A percentile compares a stretch with the other conserved stretches of the same genome.
Evolutionary conservation across 2,888 invertebrate species (phyloP).

Genomic region (Oithona nana): DNA sequence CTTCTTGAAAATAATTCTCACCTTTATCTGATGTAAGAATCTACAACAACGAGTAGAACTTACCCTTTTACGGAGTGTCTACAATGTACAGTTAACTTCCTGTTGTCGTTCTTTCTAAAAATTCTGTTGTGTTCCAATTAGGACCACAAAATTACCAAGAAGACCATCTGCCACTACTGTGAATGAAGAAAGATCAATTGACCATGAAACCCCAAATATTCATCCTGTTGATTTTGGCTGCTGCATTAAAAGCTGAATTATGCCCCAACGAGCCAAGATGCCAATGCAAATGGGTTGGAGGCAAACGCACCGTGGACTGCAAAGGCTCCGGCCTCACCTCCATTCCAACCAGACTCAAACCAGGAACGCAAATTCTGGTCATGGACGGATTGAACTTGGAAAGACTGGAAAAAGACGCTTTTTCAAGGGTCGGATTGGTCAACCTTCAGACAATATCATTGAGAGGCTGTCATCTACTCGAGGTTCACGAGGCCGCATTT

Average conservation of each 20-base stretch:
- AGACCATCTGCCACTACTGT: no score
- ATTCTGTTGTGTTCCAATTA: no score
- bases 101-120: no score
- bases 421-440: constrained; percentile 52
- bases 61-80: no score
- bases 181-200: not conserved
- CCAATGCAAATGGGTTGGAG: constrained; percentile 60
- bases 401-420: constrained; percentile 43
- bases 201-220: not conserved
- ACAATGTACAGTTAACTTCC: no score
- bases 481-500: constrained; percentile 65
- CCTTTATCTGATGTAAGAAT: no score
- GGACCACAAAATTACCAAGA: no score
- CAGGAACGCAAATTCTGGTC: constrained; percentile 65
- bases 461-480: constrained; percentile 49
- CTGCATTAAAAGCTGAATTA: not conserved
- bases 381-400: constrained; percentile 59
- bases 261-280: constrained; percentile 44
- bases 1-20: no score
- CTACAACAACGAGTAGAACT: no score
- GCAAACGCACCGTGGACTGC: constrained; percentile 73
- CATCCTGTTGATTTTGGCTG: not conserved
- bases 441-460: constrained; percentile 68
- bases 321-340: constrained; percentile 56
- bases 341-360: constrained; percentile 52